Conservation (phyloP, 2,113 vertebrate genomes). For the Lontra canadensis region DNA sequence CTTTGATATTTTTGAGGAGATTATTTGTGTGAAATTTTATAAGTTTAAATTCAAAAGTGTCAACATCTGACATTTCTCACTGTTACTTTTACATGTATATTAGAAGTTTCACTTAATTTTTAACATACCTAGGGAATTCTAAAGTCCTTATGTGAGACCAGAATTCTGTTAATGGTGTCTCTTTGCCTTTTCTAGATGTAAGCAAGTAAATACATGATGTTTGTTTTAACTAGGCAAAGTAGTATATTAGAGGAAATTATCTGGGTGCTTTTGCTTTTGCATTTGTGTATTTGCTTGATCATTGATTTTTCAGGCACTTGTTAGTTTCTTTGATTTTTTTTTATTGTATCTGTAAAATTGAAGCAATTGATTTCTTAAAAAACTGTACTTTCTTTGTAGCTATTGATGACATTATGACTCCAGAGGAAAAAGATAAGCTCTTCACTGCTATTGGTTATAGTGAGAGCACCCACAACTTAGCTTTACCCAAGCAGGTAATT, state of each 20-base stretch:
- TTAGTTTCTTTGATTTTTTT: constrained; percentile 43
- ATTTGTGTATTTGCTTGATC: background rate
- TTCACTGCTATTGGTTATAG: constrained; percentile 98
- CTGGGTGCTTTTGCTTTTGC: background rate
- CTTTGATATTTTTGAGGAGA: constrained; percentile 33
- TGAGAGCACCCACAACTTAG: constrained; percentile 90
- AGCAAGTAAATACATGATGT: background rate
- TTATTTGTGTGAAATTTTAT: constrained; percentile 15
- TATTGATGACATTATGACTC: constrained; percentile 93
- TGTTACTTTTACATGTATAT: background rate
- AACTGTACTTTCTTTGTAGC: constrained; percentile 76
- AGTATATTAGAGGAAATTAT: background rate
- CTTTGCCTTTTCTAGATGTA: background rate
- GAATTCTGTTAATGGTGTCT: background rate
- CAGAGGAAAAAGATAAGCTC: constrained; percentile 95
- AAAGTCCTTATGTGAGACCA: background rate
- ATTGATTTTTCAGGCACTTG: background rate
- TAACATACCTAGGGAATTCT: background rate
- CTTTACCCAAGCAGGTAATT: constrained; percentile 92
- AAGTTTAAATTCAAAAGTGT: background rate
- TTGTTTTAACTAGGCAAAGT: background rate
- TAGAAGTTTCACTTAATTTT: constrained; percentile 15
- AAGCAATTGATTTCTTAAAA: background rate
- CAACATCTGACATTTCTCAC: background rate
- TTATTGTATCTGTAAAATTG: background rate